Evolutionary conservation across 1,140 invertebrate genomes (phyloP).

Genomic region (Pectinophora gossypiella): DNA sequence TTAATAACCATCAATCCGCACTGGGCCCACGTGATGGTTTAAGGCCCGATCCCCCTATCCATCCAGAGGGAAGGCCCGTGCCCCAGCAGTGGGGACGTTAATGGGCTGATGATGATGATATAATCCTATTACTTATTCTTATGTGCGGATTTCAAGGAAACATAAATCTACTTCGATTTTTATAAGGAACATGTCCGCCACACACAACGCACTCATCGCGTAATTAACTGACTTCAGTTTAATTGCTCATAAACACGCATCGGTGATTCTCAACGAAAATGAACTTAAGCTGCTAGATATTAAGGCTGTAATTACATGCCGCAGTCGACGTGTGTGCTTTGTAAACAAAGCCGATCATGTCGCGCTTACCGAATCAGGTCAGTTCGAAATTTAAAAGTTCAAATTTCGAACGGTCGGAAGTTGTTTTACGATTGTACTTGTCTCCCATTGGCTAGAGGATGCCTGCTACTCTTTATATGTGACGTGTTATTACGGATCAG

Average conservation of each 20-base stretch:
- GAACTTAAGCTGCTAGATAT: neutral
- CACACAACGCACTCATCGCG: neutral
- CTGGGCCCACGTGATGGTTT: too few relatives aligned
- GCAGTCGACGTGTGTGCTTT: constrained; percentile 14
- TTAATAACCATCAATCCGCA: too few relatives aligned
- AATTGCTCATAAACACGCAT: neutral
- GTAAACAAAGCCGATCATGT: constrained; percentile 19
- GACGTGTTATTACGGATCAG: constrained; percentile 23
- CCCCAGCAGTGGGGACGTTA: too few relatives aligned
- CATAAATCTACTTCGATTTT: too few relatives aligned
- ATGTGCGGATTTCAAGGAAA: too few relatives aligned
- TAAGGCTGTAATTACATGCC: neutral
- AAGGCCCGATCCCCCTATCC: too few relatives aligned
- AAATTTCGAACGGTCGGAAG: constrained; percentile 10
- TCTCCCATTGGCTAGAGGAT: neutral
- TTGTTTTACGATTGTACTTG: constrained; percentile 12
- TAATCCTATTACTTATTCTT: too few relatives aligned
- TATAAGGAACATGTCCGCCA: too few relatives aligned
- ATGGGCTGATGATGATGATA: too few relatives aligned
- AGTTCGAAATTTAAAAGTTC: constrained; percentile 13
- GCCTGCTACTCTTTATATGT: constrained; percentile 9
- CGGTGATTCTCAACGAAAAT: neutral
- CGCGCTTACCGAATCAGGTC: constrained; percentile 20
- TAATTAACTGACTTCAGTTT: neutral
- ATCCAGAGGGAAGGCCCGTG: too few relatives aligned